These are phyloP conservation scores for Melanotaenia parkinsoni DNA, from an alignment of 2,797 vertebrate species.

Conservation along the genomic window DNA sequence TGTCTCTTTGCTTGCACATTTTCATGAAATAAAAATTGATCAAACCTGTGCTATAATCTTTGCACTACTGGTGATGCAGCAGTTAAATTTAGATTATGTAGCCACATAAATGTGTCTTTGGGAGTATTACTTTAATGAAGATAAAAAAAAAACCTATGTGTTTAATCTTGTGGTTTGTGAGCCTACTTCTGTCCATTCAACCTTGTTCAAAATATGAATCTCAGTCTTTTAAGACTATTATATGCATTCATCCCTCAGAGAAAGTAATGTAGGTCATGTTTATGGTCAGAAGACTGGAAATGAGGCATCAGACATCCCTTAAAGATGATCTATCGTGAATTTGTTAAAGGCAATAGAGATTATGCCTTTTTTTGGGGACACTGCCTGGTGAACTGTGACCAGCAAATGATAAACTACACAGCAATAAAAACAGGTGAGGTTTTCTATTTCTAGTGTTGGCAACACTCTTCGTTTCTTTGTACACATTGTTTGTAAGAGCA, in stretches of 20 bases:
- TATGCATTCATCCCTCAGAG: constrained; percentile 8
- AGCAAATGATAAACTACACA: constrained; percentile 15
- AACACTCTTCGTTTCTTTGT: not conserved
- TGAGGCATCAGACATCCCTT: constrained; percentile 42
- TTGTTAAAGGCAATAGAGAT: constrained; percentile 22
- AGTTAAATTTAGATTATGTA: not conserved
- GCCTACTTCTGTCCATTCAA: constrained; percentile 2
- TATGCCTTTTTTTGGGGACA: constrained; percentile 24
- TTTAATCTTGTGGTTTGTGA: not conserved
- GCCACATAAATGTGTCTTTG: not conserved
- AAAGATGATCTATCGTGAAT: constrained; percentile 45
- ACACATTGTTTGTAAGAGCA: not conserved
- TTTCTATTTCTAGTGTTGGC: not conserved
- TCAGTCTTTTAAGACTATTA: constrained; percentile 2
- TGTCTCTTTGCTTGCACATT: not conserved
- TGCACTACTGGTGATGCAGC: not conserved
- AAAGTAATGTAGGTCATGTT: constrained; percentile 50
- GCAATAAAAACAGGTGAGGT: constrained; percentile 3
- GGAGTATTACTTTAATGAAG: constrained; percentile 9
- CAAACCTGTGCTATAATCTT: not conserved
- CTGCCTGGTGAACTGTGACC: constrained; percentile 29
- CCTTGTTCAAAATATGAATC: constrained; percentile 10
- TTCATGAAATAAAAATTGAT: not conserved
- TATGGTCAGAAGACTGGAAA: constrained; percentile 53
- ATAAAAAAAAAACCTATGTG: not conserved